Conservation (phyloP, 1,140 invertebrate genomes). For the Drosophila burlai region DNA sequence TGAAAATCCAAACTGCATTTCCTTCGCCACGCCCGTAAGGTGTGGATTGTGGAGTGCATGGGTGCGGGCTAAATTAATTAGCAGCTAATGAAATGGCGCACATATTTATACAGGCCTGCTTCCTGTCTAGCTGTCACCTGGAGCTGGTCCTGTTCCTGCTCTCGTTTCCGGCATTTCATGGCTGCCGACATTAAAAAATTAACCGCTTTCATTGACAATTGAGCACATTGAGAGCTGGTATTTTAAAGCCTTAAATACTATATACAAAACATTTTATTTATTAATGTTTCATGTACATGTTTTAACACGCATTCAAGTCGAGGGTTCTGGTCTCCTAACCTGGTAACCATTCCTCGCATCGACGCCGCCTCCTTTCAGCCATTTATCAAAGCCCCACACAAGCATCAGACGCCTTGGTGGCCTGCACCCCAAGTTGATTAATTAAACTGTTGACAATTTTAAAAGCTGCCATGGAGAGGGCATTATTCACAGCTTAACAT, state of each 20-base stretch:
- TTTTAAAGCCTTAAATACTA: background rate
- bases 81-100: slow-evolving; percentile 73
- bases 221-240: slow-evolving; percentile 34
- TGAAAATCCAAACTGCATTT: slow-evolving; percentile 59
- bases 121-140: slow-evolving; percentile 35
- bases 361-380: background rate
- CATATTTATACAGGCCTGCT: slow-evolving; percentile 62
- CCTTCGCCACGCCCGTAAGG: background rate
- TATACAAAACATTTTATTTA: background rate
- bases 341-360: background rate
- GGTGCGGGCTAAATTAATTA: slow-evolving; percentile 69
- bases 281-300: background rate
- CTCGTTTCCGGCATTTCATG: background rate
- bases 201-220: slow-evolving; percentile 70
- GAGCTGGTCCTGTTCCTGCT: slow-evolving; percentile 1
- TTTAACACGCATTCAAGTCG: slow-evolving; percentile 24
- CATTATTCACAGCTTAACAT: slow-evolving; percentile 79
- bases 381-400: slow-evolving; percentile 28
- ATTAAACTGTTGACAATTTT: slow-evolving; percentile 83
- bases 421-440: slow-evolving; percentile 64
- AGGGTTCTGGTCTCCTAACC: slow-evolving; percentile 1
- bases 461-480: slow-evolving; percentile 59
- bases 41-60: slow-evolving; percentile 2
- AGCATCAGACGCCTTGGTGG: background rate
- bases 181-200: slow-evolving; percentile 47